Base-by-base conservation (phyloP, 2,797 vertebrate genomes). In the Anabacerthia variegaticeps region DNA sequence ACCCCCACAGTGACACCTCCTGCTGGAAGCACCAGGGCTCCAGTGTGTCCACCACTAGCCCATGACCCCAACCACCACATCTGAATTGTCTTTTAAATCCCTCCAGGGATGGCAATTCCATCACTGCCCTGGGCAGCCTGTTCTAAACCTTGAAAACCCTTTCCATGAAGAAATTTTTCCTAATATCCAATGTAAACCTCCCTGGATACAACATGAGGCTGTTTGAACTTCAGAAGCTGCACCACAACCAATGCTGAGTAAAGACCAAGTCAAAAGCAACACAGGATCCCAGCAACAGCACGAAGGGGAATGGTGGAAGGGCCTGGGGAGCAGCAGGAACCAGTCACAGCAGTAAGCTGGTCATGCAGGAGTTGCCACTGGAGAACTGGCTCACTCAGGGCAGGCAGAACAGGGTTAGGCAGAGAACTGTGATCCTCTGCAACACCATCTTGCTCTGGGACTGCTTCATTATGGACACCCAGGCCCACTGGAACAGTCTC, bases 381-480 rank as follows among this genome's bases (percentile, higher is more conserved):
- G 34, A 67, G 58, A 85, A 14, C 23, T 3, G 67, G 39, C 49
- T 75, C 82, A 2, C 28, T 14, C 26, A 17, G 44, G 36, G 46
- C 59, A 32, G 12, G 8, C 30, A 39, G 58, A 71, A 20, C 20
- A 14, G 44, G 39, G 24, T 3, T 7, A 48, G 21, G 32, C 62
- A 58, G 67, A 51, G 55, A 85, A 24, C 4, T 52, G 41, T 17
- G 56, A n/a, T 9, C 16, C 63, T 81, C 67, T 58, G 49, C 66
- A 52, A 5, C 12, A 27, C 41, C 41, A 8, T 23, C 55, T 5
- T 28, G 68, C 41, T 41, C 52, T 49, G 59, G 37, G 39, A 32
- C 30, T 2, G 1, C 22, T 63, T 23, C 28, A 2, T 16, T 22
- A 2, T 0, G 34, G 71, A 68, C 54, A 66, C 26, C 48, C 6